Evolutionary conservation across 2,113 vertebrate genomes (phyloP).

Genomic region (Condylura cristata): DNA sequence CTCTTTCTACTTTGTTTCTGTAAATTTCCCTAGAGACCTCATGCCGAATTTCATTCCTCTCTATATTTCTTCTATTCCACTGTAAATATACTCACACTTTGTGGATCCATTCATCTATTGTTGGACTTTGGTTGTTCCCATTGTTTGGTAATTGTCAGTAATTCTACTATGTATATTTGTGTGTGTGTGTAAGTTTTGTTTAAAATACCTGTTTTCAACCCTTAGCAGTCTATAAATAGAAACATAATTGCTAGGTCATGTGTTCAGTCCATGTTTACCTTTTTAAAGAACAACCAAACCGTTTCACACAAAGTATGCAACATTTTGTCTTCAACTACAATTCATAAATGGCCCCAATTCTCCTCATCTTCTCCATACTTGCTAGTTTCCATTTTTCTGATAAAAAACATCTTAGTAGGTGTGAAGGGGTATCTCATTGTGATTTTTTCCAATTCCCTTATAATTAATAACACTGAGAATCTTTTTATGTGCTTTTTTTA

Average conservation of each 20-base stretch:
- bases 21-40: background rate
- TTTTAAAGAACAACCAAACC: background rate
- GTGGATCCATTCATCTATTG: background rate
- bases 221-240: background rate
- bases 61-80: background rate
- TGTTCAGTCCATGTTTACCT: conserved; percentile 5
- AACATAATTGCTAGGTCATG: background rate
- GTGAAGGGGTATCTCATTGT: background rate
- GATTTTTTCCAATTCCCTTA: background rate
- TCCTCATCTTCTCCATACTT: background rate
- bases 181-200: background rate
- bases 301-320: background rate
- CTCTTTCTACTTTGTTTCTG: background rate
- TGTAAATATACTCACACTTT: background rate
- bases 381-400: background rate
- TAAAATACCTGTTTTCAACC: conserved; percentile 22
- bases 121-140: background rate
- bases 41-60: background rate
- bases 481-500: background rate
- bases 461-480: background rate
- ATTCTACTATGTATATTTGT: background rate
- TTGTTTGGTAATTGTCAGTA: conserved; percentile 12
- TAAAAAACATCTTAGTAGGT: background rate
- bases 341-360: background rate
- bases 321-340: background rate